phyloP scores from a whole-genome alignment of 2,888 invertebrate species.

The Coelopa pilipes region DNA sequence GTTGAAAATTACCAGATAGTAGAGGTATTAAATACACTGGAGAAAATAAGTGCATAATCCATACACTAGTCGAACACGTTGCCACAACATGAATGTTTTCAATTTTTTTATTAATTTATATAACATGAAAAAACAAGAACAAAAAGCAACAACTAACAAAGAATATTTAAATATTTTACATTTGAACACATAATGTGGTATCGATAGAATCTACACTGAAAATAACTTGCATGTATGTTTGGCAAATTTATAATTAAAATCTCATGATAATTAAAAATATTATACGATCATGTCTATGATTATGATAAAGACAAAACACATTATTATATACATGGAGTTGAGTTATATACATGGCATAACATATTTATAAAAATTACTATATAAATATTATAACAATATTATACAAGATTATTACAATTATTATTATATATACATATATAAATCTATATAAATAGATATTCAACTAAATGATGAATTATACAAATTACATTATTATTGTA shows the following conservation, averaged over 20 bases:
- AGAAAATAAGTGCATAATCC: not conserved
- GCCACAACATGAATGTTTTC: not conserved
- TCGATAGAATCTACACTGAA: not conserved
- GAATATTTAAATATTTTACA: no score
- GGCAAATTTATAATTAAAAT: constrained; percentile 17
- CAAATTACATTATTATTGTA: constrained; percentile 56
- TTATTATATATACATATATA: constrained; percentile 31
- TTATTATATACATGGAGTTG: not conserved
- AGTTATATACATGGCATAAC: constrained; percentile 19
- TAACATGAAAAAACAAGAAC: not conserved
- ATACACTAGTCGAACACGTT: not conserved
- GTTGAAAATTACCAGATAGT: not conserved
- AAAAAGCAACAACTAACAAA: no score
- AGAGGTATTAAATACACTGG: constrained; percentile 8
- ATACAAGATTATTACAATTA: constrained; percentile 31
- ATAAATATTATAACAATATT: constrained; percentile 25
- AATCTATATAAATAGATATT: constrained; percentile 47
- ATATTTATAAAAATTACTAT: constrained; percentile 27
- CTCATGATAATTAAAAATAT: not conserved
- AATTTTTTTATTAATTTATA: not conserved
- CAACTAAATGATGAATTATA: constrained; percentile 50
- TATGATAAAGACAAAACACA: constrained; percentile 15
- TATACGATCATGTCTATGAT: constrained; percentile 15
- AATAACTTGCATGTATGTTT: constrained; percentile 39
- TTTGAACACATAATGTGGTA: not conserved